Base-by-base conservation (phyloP, 64 coral and sea anemone species). In the Montipora capricornis region DNA sequence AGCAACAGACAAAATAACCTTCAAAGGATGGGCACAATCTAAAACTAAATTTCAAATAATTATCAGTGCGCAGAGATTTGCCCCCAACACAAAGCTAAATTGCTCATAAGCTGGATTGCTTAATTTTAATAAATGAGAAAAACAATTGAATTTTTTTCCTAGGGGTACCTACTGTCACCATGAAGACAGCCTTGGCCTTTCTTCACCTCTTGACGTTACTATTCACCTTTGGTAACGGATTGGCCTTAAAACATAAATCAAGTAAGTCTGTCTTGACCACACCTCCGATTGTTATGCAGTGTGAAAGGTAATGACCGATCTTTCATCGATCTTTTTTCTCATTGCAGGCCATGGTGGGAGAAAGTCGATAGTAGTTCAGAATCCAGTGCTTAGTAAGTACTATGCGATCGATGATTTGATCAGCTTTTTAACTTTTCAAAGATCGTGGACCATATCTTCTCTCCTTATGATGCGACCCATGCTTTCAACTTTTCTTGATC, bases 341-440 rank as follows among this genome's bases (percentile, higher is more conserved):
- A 14, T 73, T 86, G 17, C 5, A 86, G 82, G 82, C 6, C 82
- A 49, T 71, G 66, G 82, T 20, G 82, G 82, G 5, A 86, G 82
- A 24, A 86, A 86, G 64, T 86, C 82, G 19, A 45, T 86, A 5
- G 82, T 86, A 47, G 29, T 86, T 73, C 46, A 26, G 17, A 86
- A 70, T 86, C 82, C 82, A 7, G 82, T 86, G 37, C 82, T 49
- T 49, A 86, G 82, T 86, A 50, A 86, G 82, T 86, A 69, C 19
- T 29, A 2, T 4, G 13, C 12, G 9, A 64, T 12, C 14, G 14
- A 16, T 64, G 13, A 64, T 15, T 16, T 64, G 60, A 4, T 4
- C 14, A 15, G 61, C 9, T 15, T 15, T 64, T 14, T 64, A 12
- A 11, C 8, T 0, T 64, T 64, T 64, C 61, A 11, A 16, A 11